Evolutionary conservation across 2,113 vertebrate genomes (phyloP).

Genomic region (Bos taurus): DNA sequence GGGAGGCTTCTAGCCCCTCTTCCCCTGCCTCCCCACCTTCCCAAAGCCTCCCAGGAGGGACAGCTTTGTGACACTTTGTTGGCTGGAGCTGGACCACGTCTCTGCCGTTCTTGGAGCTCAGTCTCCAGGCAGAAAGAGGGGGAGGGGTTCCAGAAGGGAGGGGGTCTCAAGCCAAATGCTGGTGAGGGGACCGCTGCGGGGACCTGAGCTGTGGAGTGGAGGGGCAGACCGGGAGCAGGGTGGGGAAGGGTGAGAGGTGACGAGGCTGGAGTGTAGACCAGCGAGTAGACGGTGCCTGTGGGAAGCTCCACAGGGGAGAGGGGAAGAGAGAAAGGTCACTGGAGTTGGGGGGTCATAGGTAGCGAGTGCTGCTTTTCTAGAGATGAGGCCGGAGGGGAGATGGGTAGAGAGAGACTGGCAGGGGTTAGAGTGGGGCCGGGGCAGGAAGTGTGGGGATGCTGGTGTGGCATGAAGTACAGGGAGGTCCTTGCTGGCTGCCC

Average conservation of each 20-base stretch:
- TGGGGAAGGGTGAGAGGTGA: not conserved
- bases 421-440: not conserved
- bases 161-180: not conserved
- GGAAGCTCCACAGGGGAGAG: not conserved
- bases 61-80: rapidly evolving
- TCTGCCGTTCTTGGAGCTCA: not conserved
- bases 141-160: not conserved
- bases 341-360: not conserved
- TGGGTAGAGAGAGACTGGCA: not conserved
- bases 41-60: not conserved
- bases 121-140: not conserved
- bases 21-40: not conserved
- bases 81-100: not conserved
- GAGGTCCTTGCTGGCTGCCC: not conserved
- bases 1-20: not conserved
- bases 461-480: not conserved
- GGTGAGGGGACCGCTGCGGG: not conserved
- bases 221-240: not conserved
- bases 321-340: not conserved
- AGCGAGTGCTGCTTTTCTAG: not conserved
- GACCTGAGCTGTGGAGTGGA: not conserved
- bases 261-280: not conserved
- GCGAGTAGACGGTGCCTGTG: not conserved
- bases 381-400: not conserved
- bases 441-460: not conserved